These are phyloP conservation scores for Botia kubotai DNA, from an alignment of 2,797 vertebrate genomes.

Conservation along the genomic window DNA sequence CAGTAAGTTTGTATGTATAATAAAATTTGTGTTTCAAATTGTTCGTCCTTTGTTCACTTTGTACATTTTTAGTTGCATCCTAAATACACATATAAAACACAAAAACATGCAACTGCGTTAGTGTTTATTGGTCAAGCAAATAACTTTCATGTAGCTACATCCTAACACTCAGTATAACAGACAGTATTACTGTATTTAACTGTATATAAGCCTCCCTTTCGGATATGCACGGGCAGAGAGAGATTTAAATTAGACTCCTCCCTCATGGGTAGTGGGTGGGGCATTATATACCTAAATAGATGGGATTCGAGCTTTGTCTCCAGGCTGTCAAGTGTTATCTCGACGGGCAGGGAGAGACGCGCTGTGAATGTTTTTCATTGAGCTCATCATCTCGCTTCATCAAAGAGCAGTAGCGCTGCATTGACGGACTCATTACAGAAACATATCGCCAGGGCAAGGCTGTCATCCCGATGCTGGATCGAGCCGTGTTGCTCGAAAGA, in stretches of 20 bases:
- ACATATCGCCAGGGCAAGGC: slow-evolving; percentile 5
- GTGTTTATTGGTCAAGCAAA: not conserved
- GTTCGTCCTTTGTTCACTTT: not conserved
- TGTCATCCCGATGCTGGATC: slow-evolving; percentile 25
- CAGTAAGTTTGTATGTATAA: not conserved
- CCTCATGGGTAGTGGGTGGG: slow-evolving; percentile 72
- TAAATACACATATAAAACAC: not conserved
- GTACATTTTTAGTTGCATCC: not conserved
- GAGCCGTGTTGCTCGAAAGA: slow-evolving; percentile 42
- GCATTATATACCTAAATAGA: slow-evolving; percentile 77
- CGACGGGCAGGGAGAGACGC: slow-evolving; percentile 23
- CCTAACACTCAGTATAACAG: not conserved
- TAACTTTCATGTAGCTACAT: not conserved
- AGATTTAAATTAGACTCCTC: slow-evolving; percentile 74
- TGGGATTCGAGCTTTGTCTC: slow-evolving; percentile 73
- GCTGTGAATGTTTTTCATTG: not conserved
- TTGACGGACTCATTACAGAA: slow-evolving; percentile 13
- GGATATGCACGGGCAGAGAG: slow-evolving; percentile 52
- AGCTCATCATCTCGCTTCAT: not conserved
- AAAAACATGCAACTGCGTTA: not conserved
- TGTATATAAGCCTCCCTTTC: slow-evolving; percentile 29
- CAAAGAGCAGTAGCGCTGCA: not conserved
- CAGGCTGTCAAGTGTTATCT: slow-evolving; percentile 70
- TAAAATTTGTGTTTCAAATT: not conserved
- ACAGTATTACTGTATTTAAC: slow-evolving; percentile 32